phyloP scores from a whole-genome alignment of 2,113 vertebrate genomes.

The Nothoprocta perdicaria region DNA sequence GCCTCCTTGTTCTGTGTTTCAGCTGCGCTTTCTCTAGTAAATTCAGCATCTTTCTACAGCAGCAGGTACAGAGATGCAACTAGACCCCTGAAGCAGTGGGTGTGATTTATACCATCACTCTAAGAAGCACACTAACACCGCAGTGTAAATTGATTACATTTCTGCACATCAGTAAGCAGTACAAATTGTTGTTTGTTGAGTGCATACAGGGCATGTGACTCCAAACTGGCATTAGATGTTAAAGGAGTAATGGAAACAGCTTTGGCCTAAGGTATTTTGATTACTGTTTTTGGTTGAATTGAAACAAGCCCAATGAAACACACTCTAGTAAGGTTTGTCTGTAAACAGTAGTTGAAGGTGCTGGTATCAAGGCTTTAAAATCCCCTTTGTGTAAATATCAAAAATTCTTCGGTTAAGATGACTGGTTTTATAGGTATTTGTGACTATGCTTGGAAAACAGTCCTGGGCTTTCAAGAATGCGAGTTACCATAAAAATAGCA shows the following conservation, averaged over 20 bases:
- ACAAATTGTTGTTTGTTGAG: not conserved
- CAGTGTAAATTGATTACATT: constrained; percentile 44
- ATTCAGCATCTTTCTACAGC: not conserved
- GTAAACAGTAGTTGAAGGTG: constrained; percentile 38
- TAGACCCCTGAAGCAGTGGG: not conserved
- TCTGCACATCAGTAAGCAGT: constrained; percentile 23
- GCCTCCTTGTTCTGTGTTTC: not conserved
- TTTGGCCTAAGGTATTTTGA: constrained; percentile 29
- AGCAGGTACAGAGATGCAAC: not conserved
- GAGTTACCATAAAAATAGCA: constrained; percentile 30
- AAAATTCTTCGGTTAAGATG: constrained; percentile 45
- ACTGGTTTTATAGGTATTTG: constrained; percentile 55
- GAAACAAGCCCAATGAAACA: constrained; percentile 3
- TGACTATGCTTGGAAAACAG: constrained; percentile 51
- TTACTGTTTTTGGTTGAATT: constrained; percentile 20
- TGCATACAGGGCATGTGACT: not conserved
- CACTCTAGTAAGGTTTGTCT: not conserved
- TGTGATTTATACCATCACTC: constrained; percentile 49
- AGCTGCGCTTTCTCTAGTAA: not conserved
- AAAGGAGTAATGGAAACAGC: not conserved
- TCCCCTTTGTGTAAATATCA: constrained; percentile 47
- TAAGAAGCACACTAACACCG: constrained; percentile 10
- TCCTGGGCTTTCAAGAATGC: constrained; percentile 38
- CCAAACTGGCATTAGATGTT: constrained; percentile 2
- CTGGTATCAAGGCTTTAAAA: constrained; percentile 6